Percentiles rank a stretch among this genome's conserved stretches.
Evolutionary conservation across 1,140 invertebrate species (phyloP).

Genomic region (Streblospio benedicti): DNA sequence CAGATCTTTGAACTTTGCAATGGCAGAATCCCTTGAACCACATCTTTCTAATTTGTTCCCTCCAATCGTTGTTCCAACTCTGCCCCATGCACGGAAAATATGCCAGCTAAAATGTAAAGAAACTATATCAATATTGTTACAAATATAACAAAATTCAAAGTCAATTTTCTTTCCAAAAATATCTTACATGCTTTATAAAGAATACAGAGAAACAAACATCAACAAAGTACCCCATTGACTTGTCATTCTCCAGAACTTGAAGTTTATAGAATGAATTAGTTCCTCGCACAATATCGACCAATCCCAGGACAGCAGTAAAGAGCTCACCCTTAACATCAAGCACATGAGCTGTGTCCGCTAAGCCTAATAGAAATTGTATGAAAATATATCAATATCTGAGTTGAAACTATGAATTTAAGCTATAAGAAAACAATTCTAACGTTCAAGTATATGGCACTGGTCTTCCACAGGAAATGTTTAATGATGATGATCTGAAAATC

Average conservation of each 20-base stretch:
- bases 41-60: slow-evolving; percentile 62
- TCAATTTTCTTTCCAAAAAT: no score
- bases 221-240: no score
- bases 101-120: slow-evolving; percentile 55
- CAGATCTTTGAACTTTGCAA: slow-evolving; percentile 57
- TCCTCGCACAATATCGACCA: slow-evolving; percentile 73
- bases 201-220: no score
- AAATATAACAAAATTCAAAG: slow-evolving; percentile 7
- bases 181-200: no score
- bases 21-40: slow-evolving; percentile 30
- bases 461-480: no score
- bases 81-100: slow-evolving; percentile 85
- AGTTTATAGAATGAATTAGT: slow-evolving; percentile 94
- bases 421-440: no score
- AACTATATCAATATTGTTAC: slow-evolving; percentile 6
- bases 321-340: slow-evolving; percentile 52
- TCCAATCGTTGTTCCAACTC: slow-evolving; percentile 85
- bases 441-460: no score
- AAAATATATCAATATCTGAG: no score
- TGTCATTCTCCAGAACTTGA: slow-evolving; percentile 75
- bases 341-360: slow-evolving; percentile 74
- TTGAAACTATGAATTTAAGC: no score
- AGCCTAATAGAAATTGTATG: slow-evolving; percentile 43
- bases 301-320: slow-evolving; percentile 69
- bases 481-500: no score